Conservation (phyloP, 2,797 vertebrate species). For the Pseudotriccus pelzelni region DNA sequence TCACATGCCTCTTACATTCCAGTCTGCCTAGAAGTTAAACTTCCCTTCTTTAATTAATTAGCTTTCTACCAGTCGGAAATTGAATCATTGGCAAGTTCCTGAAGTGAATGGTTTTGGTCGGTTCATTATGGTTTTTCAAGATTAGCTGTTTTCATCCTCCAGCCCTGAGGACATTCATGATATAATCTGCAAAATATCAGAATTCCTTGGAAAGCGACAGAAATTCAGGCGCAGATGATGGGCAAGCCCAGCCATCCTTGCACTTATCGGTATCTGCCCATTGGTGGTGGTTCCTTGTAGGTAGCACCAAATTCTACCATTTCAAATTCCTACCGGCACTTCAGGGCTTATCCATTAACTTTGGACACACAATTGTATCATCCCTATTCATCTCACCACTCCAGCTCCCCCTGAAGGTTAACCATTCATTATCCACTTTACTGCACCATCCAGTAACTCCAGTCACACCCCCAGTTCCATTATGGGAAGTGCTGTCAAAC, state of each 20-base stretch:
- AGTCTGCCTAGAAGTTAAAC: background rate
- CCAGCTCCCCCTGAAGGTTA: background rate
- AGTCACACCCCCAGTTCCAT: background rate
- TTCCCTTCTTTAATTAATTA: background rate
- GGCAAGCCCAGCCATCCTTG: background rate
- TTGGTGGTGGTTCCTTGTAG: background rate
- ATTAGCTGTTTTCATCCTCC: background rate
- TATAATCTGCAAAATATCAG: background rate
- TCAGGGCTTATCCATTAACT: background rate
- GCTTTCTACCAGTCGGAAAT: background rate
- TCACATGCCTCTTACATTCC: background rate
- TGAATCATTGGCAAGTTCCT: background rate
- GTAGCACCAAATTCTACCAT: background rate
- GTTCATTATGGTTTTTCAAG: background rate
- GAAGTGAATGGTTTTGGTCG: background rate
- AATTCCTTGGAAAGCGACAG: background rate
- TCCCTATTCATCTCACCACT: background rate
- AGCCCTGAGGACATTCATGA: background rate
- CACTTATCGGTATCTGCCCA: background rate
- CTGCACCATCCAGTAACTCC: background rate
- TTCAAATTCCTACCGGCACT: background rate
- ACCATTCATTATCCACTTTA: background rate
- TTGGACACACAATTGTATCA: background rate
- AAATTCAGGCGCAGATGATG: background rate
- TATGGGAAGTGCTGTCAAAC: background rate